Evolutionary conservation across 2,888 invertebrate species (phyloP).

Genomic region (Pseudanteris insignis): DNA sequence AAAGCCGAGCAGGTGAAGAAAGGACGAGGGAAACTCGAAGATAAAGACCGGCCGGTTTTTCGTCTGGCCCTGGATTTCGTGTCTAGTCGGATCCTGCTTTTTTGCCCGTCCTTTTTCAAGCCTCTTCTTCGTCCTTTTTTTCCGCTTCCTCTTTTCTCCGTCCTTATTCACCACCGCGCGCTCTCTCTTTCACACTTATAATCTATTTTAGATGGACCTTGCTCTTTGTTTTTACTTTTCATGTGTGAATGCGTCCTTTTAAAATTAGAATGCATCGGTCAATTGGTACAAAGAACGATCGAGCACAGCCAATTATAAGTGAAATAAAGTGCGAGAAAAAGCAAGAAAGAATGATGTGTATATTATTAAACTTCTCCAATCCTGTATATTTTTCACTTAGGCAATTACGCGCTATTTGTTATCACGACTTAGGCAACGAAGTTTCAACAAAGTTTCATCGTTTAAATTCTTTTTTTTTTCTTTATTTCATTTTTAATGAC

Average conservation of each 20-base stretch:
- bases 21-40: conserved; percentile 15
- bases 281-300: not conserved
- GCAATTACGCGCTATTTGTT: not conserved
- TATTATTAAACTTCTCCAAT: not conserved
- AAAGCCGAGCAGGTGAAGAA: conserved; percentile 9
- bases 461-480: no score
- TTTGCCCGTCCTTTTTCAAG: conserved; percentile 23
- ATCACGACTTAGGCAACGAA: not conserved
- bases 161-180: conserved; percentile 2
- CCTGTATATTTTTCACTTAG: no score
- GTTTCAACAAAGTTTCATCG: no score
- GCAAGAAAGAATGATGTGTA: not conserved
- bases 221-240: conserved; percentile 10
- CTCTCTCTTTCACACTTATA: conserved; percentile 16
- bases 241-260: conserved; percentile 11
- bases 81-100: conserved; percentile 51
- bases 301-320: conserved; percentile 7
- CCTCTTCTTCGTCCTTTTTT: conserved; percentile 25
- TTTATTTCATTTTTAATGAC: no score
- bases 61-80: conserved; percentile 60
- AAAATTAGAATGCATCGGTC: conserved; percentile 12
- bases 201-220: conserved; percentile 16
- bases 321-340: conserved; percentile 9
- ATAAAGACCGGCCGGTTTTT: conserved; percentile 56
- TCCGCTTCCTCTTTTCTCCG: conserved; percentile 1